phyloP scores from a whole-genome alignment of 2,113 vertebrate genomes.

The Illadopsis cleaveri region DNA sequence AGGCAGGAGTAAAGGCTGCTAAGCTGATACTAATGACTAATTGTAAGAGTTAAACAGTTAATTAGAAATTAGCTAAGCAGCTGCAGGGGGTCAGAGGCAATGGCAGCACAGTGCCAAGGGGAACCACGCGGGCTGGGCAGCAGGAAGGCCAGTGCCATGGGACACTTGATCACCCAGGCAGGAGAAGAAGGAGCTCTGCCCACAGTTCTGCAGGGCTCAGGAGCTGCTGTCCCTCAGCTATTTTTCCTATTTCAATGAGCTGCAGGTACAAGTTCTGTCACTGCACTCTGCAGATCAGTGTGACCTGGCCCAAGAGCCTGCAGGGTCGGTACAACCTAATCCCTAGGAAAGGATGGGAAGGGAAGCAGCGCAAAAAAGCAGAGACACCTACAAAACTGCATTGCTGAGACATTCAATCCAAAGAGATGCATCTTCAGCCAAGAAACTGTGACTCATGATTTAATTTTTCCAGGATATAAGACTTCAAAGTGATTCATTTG shows the following conservation, averaged over 20 bases:
- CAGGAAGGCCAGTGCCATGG: background rate
- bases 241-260: background rate
- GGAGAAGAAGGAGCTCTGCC: background rate
- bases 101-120: background rate
- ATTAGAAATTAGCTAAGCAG: constrained; percentile 45
- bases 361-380: background rate
- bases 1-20: constrained; percentile 37
- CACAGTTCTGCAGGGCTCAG: background rate
- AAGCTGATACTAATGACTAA: constrained; percentile 58
- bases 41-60: constrained; percentile 47
- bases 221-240: background rate
- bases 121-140: accelerated
- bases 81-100: background rate
- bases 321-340: background rate
- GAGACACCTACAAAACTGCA: constrained; percentile 36
- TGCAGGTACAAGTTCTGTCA: accelerated
- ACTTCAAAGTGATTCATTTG: constrained; percentile 47
- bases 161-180: background rate
- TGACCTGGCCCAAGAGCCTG: accelerated
- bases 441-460: constrained; percentile 47
- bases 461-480: constrained; percentile 23
- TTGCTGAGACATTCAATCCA: background rate
- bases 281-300: background rate
- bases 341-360: background rate
- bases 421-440: constrained; percentile 36